These are phyloP conservation scores for Ctena decussata DNA, from an alignment of 2,888 invertebrate species.

Conservation along the genomic window DNA sequence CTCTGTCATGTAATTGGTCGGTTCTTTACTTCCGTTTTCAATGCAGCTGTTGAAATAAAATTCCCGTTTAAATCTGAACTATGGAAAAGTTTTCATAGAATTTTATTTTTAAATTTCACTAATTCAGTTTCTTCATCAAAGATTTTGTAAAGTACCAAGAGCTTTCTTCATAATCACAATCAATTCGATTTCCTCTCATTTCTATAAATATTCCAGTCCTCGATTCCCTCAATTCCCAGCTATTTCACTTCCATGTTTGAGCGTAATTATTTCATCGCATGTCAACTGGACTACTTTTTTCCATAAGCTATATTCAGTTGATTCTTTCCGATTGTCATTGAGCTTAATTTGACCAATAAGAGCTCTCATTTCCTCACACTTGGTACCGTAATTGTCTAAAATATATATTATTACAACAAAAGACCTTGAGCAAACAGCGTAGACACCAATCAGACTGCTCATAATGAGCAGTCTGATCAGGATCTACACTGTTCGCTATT, in stretches of 20 bases:
- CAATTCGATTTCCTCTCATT: background rate
- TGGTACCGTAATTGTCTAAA: background rate
- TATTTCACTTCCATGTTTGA: background rate
- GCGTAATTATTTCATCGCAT: background rate
- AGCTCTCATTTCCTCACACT: background rate
- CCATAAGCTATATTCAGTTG: background rate
- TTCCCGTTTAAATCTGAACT: too few relatives aligned
- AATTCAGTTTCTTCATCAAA: too few relatives aligned
- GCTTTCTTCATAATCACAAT: background rate
- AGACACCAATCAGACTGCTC: background rate
- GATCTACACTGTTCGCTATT: constrained; percentile 1
- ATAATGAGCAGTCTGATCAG: background rate
- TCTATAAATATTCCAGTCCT: background rate
- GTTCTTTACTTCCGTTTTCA: too few relatives aligned
- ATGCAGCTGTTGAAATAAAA: too few relatives aligned
- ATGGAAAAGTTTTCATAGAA: too few relatives aligned
- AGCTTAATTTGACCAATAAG: background rate
- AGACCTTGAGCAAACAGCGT: background rate
- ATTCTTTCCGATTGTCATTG: background rate
- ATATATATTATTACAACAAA: too few relatives aligned
- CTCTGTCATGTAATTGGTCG: too few relatives aligned
- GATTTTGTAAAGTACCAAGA: too few relatives aligned
- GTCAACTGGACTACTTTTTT: background rate
- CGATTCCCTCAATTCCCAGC: background rate
- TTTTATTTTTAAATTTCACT: too few relatives aligned